Evolutionary conservation across 2,888 invertebrate genomes (phyloP).

Genomic region (Nowickia ferox): DNA sequence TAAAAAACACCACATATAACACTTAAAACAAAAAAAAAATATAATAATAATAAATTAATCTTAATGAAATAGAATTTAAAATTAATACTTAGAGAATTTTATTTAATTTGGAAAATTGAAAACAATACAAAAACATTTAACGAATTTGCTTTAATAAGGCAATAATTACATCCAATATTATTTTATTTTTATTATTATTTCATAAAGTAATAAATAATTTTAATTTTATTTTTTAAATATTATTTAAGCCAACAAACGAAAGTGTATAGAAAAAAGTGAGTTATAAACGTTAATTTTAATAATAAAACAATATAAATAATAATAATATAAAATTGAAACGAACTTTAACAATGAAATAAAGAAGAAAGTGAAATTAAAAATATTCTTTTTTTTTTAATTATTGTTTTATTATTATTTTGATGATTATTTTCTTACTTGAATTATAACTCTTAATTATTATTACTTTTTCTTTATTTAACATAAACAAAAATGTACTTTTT

Average conservation of each 20-base stretch:
- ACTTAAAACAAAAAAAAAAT: slow-evolving; percentile 16
- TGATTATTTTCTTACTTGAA: slow-evolving; percentile 34
- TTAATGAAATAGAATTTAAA: slow-evolving; percentile 45
- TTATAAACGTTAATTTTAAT: slow-evolving; percentile 44
- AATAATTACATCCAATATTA: slow-evolving; percentile 70
- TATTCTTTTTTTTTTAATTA: background rate
- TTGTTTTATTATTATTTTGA: slow-evolving; percentile 33
- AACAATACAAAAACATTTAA: slow-evolving; percentile 72
- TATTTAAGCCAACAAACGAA: slow-evolving; percentile 42
- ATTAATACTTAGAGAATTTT: slow-evolving; percentile 40
- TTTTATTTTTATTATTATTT: slow-evolving; percentile 48
- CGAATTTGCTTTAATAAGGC: slow-evolving; percentile 80
- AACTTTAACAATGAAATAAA: background rate
- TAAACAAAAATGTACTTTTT: background rate
- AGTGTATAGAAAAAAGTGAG: slow-evolving; percentile 64
- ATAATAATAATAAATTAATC: background rate
- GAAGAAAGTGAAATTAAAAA: background rate
- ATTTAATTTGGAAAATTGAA: slow-evolving; percentile 39
- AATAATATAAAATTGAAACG: slow-evolving; percentile 30
- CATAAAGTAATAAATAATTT: slow-evolving; percentile 28
- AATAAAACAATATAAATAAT: background rate
- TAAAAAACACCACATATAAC: slow-evolving; percentile 69
- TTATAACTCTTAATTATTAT: slow-evolving; percentile 16
- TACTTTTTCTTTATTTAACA: slow-evolving; percentile 39
- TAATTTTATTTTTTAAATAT: slow-evolving; percentile 36